Evolutionary conservation across 2,888 invertebrate genomes (phyloP).

Genomic region (Minunthozetes semirufus): DNA sequence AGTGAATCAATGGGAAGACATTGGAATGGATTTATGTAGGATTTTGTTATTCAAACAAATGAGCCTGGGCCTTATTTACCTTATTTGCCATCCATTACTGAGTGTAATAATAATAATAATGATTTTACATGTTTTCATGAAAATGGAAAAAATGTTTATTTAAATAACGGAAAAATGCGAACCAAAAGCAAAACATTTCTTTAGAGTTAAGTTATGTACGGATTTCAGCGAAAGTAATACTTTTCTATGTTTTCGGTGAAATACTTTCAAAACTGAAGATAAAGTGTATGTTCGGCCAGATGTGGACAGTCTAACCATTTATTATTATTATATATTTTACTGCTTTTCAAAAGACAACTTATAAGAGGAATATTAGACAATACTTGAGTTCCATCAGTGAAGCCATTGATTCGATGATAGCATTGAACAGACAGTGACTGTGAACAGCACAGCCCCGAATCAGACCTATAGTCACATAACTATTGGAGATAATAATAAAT

Average conservation of each 20-base stretch:
- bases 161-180: not conserved
- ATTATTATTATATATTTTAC: not conserved
- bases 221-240: not conserved
- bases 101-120: not conserved
- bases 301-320: conserved; percentile 14
- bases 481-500: not conserved
- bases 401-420: not conserved
- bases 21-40: not conserved
- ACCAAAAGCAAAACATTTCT: not conserved
- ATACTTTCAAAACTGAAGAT: conserved; percentile 4
- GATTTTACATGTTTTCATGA: conserved; percentile 12
- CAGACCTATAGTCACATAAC: not conserved
- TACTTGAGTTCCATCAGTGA: not conserved
- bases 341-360: conserved; percentile 11
- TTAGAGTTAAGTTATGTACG: not conserved
- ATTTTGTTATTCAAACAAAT: not conserved
- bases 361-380: not conserved
- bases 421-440: not conserved
- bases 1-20: too few species aligned
- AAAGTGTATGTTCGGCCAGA: not conserved
- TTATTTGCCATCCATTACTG: not conserved
- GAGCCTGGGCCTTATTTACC: not conserved
- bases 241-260: not conserved
- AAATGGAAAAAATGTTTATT: not conserved
- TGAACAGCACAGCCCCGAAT: not conserved